A percentile compares a stretch with the other conserved stretches of the same genome.
phyloP scores from a whole-genome alignment of 2,888 invertebrate species.

The Crematogaster levior region DNA sequence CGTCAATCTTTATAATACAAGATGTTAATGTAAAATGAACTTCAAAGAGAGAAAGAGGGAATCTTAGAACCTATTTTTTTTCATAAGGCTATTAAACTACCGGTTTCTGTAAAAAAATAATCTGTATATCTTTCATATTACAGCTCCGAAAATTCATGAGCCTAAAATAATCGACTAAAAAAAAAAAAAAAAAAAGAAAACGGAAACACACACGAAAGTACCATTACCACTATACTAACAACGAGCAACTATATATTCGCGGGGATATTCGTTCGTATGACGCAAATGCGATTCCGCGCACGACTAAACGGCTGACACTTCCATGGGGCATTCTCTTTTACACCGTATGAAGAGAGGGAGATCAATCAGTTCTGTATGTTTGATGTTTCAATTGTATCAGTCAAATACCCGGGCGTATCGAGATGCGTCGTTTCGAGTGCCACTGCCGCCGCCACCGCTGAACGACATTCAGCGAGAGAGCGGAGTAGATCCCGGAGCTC shows the following conservation, averaged over 20 bases:
- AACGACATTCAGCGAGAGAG: slow-evolving; percentile 26
- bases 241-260: slow-evolving; percentile 20
- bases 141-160: neutral
- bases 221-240: neutral
- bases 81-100: neutral
- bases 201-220: neutral
- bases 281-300: slow-evolving; percentile 39
- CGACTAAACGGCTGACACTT: slow-evolving; percentile 54
- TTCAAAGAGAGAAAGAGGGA: neutral
- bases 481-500: slow-evolving; percentile 43
- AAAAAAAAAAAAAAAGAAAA: neutral
- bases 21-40: neutral
- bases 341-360: slow-evolving; percentile 7
- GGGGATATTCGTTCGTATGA: slow-evolving; percentile 3
- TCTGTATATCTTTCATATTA: neutral
- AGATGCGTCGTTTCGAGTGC: slow-evolving; percentile 44
- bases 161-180: slow-evolving; percentile 8
- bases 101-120: neutral
- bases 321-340: slow-evolving; percentile 45
- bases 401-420: slow-evolving; percentile 44
- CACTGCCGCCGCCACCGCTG: neutral
- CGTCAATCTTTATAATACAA: neutral
- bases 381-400: slow-evolving; percentile 54
- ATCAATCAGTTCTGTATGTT: slow-evolving; percentile 52
- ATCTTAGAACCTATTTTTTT: neutral